Evolutionary conservation across 1,140 invertebrate genomes (phyloP).

Genomic region (Euborellia annulipes): DNA sequence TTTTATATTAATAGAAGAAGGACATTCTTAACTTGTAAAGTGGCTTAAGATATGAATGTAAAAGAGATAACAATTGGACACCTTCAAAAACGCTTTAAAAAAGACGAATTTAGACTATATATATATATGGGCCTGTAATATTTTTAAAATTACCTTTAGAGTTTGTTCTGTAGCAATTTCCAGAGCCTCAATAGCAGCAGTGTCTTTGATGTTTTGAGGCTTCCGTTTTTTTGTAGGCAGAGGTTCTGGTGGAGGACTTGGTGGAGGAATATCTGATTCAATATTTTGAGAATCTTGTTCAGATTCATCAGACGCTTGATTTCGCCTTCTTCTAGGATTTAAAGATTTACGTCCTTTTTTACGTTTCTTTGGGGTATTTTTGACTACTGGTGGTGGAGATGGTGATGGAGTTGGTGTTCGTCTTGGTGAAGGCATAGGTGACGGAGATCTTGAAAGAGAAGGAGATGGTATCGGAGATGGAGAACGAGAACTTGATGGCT

Average conservation of each 20-base stretch:
- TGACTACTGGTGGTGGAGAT: slow-evolving; percentile 15
- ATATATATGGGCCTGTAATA: too few species aligned
- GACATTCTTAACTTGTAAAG: too few species aligned
- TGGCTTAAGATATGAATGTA: too few species aligned
- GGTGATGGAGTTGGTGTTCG: slow-evolving; percentile 15
- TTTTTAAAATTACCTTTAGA: slow-evolving; percentile 43
- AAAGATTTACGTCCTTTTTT: slow-evolving; percentile 47
- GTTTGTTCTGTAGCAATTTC: slow-evolving; percentile 65
- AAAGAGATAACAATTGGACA: too few species aligned
- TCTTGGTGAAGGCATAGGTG: slow-evolving; percentile 13
- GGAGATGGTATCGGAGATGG: too few species aligned
- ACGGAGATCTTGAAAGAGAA: slow-evolving; percentile 10
- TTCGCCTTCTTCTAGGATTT: slow-evolving; percentile 20
- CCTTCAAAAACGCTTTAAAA: too few species aligned
- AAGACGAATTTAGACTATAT: too few species aligned
- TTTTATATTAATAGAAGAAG: too few species aligned
- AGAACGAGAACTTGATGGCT: too few species aligned
- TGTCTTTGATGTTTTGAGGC: slow-evolving; percentile 30
- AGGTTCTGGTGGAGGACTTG: too few species aligned
- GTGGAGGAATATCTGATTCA: slow-evolving; percentile 17
- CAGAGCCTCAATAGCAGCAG: slow-evolving; percentile 53
- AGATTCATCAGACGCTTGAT: slow-evolving; percentile 18
- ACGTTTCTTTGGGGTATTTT: slow-evolving; percentile 28
- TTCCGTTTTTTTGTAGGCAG: slow-evolving; percentile 10
- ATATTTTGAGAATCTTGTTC: slow-evolving; percentile 28